Conservation (phyloP, 2,113 vertebrate species). For the Nycticebus coucang region DNA sequence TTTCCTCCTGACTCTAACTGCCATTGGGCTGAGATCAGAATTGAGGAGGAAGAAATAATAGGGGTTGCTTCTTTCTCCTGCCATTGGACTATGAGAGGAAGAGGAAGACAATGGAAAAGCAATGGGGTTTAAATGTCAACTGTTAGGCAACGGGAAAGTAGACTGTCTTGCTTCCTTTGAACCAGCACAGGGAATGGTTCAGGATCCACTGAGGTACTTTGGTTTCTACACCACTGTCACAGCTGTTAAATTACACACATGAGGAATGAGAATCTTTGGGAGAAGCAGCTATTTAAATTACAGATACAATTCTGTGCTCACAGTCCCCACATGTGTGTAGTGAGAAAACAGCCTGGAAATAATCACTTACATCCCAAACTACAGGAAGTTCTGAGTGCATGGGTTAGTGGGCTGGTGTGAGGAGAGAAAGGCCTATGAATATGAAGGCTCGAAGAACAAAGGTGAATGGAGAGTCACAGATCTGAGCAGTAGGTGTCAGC, state of each 20-base stretch:
- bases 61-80: not conserved
- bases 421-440: not conserved
- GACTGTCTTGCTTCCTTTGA: not conserved
- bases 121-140: not conserved
- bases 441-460: not conserved
- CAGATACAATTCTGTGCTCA: not conserved
- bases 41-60: not conserved
- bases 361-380: not conserved
- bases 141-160: not conserved
- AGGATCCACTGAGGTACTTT: not conserved
- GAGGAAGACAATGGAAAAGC: not conserved
- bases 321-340: not conserved
- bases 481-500: not conserved
- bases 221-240: not conserved
- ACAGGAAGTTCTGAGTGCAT: not conserved
- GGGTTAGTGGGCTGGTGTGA: accelerated
- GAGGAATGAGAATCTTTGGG: not conserved
- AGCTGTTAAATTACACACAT: not conserved
- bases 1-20: not conserved
- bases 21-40: not conserved
- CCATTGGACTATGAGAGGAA: not conserved
- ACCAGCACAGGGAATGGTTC: not conserved
- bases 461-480: not conserved
- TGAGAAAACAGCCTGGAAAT: not conserved
- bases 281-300: not conserved